Evolutionary conservation across 2,888 invertebrate species (phyloP).

Genomic region (Cerceris rybyensis): DNA sequence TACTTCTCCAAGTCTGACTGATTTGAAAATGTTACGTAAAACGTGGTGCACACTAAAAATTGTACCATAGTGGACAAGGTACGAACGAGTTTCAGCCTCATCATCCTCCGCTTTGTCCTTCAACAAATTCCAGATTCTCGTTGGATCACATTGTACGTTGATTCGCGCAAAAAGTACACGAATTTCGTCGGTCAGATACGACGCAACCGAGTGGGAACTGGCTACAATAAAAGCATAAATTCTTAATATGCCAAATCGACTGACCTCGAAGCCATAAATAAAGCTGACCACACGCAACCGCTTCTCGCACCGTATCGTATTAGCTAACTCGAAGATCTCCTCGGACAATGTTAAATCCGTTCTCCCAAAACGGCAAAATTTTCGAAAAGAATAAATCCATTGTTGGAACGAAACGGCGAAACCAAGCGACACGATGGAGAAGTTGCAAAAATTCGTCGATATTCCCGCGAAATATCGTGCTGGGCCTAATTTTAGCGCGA

Average conservation of each 20-base stretch:
- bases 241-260: constrained; percentile 52
- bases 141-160: too few species aligned
- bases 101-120: too few species aligned
- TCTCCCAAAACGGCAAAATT: too few species aligned
- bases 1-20: too few species aligned
- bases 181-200: background rate
- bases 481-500: constrained; percentile 58
- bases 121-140: too few species aligned
- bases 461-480: constrained; percentile 43
- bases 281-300: constrained; percentile 50
- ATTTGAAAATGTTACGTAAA: too few species aligned
- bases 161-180: background rate
- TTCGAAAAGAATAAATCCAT: too few species aligned
- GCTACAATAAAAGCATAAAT: constrained; percentile 35
- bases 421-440: too few species aligned
- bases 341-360: constrained; percentile 1
- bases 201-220: constrained; percentile 3
- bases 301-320: constrained; percentile 22
- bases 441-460: constrained; percentile 23
- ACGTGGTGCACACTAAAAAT: too few species aligned
- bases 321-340: constrained; percentile 10
- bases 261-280: constrained; percentile 54
- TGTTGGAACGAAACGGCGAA: too few species aligned
- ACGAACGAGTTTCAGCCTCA: too few species aligned
- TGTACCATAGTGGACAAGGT: too few species aligned